phyloP scores from a whole-genome alignment of 2,113 vertebrate species.

The Stigmatopora argus region DNA sequence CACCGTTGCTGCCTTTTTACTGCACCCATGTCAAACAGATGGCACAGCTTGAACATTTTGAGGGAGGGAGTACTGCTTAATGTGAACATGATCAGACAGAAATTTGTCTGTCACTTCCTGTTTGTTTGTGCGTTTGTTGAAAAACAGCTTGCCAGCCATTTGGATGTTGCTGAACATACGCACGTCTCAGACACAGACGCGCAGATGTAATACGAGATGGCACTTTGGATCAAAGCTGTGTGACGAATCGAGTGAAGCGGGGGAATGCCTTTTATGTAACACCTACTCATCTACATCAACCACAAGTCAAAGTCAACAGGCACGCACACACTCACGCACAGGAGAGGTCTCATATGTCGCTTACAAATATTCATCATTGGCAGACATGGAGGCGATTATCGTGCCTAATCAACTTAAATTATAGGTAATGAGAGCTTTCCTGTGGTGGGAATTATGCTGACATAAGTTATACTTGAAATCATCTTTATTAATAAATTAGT shows the following conservation, averaged over 20 bases:
- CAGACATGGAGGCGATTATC: slow-evolving; percentile 9
- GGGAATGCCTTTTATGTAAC: slow-evolving; percentile 53
- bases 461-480: neutral
- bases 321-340: neutral
- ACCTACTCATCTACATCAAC: slow-evolving; percentile 55
- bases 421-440: slow-evolving; percentile 15
- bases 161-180: slow-evolving; percentile 8
- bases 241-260: slow-evolving; percentile 46
- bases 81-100: slow-evolving; percentile 20
- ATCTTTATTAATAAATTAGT: too few relatives aligned
- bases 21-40: slow-evolving; percentile 3
- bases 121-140: slow-evolving; percentile 9
- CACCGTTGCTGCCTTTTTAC: neutral
- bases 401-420: slow-evolving; percentile 4
- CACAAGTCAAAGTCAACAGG: slow-evolving; percentile 35
- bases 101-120: slow-evolving; percentile 13
- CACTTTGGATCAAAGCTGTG: slow-evolving; percentile 50
- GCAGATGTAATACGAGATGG: slow-evolving; percentile 48
- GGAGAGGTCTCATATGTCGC: neutral
- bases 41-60: slow-evolving; percentile 8
- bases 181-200: slow-evolving; percentile 4
- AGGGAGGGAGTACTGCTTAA: slow-evolving; percentile 13
- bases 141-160: slow-evolving; percentile 27
- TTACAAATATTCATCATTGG: slow-evolving; percentile 16
- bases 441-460: neutral